Evolutionary conservation across 2,888 invertebrate species (phyloP), one percentile per base, ranked within the genome.

Genomic region (Agonopterix arenella): DNA sequence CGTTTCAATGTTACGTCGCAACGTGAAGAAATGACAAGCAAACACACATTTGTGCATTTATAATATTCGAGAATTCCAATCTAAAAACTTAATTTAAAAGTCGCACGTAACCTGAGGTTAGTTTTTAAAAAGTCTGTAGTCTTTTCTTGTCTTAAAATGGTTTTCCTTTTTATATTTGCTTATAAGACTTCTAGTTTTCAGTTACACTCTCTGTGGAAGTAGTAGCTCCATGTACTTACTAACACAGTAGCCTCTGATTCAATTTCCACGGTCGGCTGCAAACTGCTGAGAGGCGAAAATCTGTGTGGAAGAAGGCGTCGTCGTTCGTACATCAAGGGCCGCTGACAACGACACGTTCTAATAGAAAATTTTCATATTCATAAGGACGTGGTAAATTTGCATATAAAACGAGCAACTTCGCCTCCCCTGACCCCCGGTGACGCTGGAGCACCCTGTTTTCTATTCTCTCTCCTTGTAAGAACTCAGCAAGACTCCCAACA

Each of bases 341-440:
- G 85, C 85, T 86, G 88, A 85, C 83, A 78, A 76, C 78, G 85
- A 84, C 86, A 84, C 80, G 83, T 84, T 83, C 84, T 89, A 85
- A 88, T 88, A 88, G 86, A 88, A 88, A 88, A 88, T 88, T 88
- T 88, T 89, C 88, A 89, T 88, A 88, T 89, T 89, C 88, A 88
- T 89, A 88, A 88, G 85, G 80, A 83, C 81, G 83, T 80, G 70
- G 73, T 66, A 73, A 77, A 89, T 89, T 88, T 85, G 80, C 88
- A 88, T 88, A 86, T 83, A 89, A 88, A 89, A 88, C 88, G 86
- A 86, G 85, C 82, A 80, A 78, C 78, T 77, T 77, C 72, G 73
- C 73, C 69, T 65, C 70, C 67, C 73, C 64, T 66, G 58, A 61
- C 62, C 64, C 65, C 64, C 66, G 68, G 54, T 64, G 69, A 65